phyloP scores from a whole-genome alignment of 2,113 vertebrate species.

The Stigmatopora argus region DNA sequence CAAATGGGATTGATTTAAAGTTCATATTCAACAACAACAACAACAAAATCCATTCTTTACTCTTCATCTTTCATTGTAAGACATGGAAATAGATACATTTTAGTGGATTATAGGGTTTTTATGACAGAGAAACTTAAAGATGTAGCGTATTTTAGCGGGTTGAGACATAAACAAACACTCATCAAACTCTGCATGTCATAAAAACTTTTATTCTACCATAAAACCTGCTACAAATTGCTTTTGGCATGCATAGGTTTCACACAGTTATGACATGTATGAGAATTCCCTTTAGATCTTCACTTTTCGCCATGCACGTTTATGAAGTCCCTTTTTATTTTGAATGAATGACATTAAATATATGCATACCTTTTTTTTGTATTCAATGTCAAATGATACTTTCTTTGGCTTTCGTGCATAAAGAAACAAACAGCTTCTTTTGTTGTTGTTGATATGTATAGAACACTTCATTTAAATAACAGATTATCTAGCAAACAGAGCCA shows the following conservation, averaged over 20 bases:
- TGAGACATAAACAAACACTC: background rate
- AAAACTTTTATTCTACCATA: constrained; percentile 5
- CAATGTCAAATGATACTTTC: constrained; percentile 33
- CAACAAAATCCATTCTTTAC: too few species aligned
- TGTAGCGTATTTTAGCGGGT: background rate
- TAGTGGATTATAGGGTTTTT: background rate
- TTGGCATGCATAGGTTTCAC: constrained; percentile 11
- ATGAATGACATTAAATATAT: background rate
- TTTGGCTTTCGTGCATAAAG: constrained; percentile 57
- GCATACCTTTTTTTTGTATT: constrained; percentile 12
- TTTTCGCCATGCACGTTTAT: constrained; percentile 1
- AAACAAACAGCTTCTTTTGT: constrained; percentile 16
- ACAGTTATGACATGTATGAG: constrained; percentile 6
- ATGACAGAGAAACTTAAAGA: background rate
- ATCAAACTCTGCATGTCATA: constrained; percentile 1
- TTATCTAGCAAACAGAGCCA: constrained; percentile 4
- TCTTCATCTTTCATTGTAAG: background rate
- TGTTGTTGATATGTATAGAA: constrained; percentile 15
- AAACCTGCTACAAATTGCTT: constrained; percentile 9
- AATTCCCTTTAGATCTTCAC: background rate
- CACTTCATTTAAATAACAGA: constrained; percentile 1
- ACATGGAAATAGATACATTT: background rate
- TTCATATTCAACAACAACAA: too few species aligned
- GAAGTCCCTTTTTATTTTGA: constrained; percentile 8
- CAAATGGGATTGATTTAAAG: too few species aligned